Evolutionary conservation across 2,113 vertebrate genomes (phyloP), one percentile per base, ranked within the genome.

Genomic region (Donacobius atricapilla): DNA sequence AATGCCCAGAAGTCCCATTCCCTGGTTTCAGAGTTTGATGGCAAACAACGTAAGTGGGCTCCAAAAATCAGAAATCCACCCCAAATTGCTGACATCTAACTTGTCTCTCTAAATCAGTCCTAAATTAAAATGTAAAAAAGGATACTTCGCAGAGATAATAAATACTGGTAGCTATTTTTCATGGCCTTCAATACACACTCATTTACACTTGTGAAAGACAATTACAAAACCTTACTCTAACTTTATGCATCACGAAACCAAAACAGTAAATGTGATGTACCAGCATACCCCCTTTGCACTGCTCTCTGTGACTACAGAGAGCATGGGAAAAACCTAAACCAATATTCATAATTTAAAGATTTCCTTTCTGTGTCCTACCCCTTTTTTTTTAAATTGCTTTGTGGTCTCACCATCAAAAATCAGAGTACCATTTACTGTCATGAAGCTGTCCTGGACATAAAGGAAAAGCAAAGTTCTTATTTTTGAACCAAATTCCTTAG

Each of bases 191-290:
- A 78, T 28, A 70, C 25, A 80, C 13, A 86, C 31, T 37, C 33
- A 88, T 73, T 83, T 92, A 68, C 83, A 92, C 64, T 86, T 66
- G 37, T 86, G 83, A 92, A 92, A 93, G 71, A 90, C 30, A 48
- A 83, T 54, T 88, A 85, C 45, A 76, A 88, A 88, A 77, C 63
- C 44, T 39, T 70, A 79, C 53, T 80, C 82, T 69, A 58, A 61
- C 37, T 79, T 48, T 35, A 16, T 28, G 30, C 33, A 83, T 65
- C 92, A 79, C 28, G 73, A 90, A 79, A 75, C 7, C 51, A 76
- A 84, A 87, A 64, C 30, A 68, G 14, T 25, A 58, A 80, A 87
- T 33, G 14, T n/a, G 30, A 90, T 53, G 30, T 31, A 81, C 33
- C 39, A 78, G 8, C 6, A 2, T 16, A 19, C 12, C 61, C 20